Evolutionary conservation across 2,888 invertebrate species (phyloP).

Genomic region (Orgyia antiqua): DNA sequence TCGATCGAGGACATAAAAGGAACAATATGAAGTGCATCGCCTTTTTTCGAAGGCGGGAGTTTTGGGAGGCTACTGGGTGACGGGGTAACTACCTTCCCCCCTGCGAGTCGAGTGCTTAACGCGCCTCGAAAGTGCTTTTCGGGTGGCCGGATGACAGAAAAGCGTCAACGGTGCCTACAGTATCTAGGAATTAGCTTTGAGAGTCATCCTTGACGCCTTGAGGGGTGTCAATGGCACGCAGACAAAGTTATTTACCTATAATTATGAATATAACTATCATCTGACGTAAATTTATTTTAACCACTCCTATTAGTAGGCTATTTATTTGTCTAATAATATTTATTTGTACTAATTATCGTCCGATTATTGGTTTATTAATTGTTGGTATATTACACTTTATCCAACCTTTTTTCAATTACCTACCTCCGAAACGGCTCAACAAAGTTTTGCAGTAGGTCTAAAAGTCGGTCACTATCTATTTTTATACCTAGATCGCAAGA

Average conservation of each 20-base stretch:
- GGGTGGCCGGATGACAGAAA: slow-evolving; percentile 56
- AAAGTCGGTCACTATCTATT: too few relatives aligned
- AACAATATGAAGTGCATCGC: slow-evolving; percentile 75
- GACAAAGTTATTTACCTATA: slow-evolving; percentile 21
- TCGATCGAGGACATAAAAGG: slow-evolving; percentile 76
- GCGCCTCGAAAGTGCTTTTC: slow-evolving; percentile 64
- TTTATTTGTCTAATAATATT: too few relatives aligned
- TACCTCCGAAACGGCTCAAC: too few relatives aligned
- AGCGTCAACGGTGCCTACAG: slow-evolving; percentile 48
- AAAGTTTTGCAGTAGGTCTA: too few relatives aligned
- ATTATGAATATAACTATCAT: too few relatives aligned
- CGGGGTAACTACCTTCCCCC: slow-evolving; percentile 29
- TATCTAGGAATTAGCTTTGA: slow-evolving; percentile 49
- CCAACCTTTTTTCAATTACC: too few relatives aligned
- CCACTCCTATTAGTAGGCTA: too few relatives aligned
- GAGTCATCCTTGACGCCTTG: slow-evolving; percentile 31
- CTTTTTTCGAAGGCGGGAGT: slow-evolving; percentile 68
- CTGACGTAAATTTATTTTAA: too few relatives aligned
- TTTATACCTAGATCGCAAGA: too few relatives aligned
- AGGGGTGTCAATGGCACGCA: slow-evolving; percentile 13
- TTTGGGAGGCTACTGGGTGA: slow-evolving; percentile 47
- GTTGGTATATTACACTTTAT: too few relatives aligned
- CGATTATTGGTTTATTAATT: too few relatives aligned
- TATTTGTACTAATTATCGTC: too few relatives aligned
- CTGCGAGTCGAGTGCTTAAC: slow-evolving; percentile 53